Conservation (phyloP, 2,888 invertebrate genomes). For the Masnerella sp. region DNA sequence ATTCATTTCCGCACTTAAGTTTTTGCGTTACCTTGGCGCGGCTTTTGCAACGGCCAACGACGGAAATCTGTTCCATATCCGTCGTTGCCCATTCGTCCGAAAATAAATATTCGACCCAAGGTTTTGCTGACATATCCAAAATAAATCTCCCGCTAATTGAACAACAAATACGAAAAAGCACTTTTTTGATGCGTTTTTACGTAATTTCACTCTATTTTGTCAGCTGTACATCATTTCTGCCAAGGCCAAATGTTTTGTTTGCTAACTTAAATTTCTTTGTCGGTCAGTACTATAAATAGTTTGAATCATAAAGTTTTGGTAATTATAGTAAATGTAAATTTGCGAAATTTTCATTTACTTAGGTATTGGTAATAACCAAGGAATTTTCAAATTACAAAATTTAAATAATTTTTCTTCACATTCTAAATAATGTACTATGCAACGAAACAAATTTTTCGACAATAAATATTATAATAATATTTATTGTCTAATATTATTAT, state of each 20-base stretch:
- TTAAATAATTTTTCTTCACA: too few relatives aligned
- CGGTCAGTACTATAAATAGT: too few relatives aligned
- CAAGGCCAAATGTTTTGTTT: conserved; percentile 32
- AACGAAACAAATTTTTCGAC: too few relatives aligned
- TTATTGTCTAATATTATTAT: too few relatives aligned
- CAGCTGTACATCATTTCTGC: conserved; percentile 40
- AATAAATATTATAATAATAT: too few relatives aligned
- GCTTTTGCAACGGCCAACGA: neutral
- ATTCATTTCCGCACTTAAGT: conserved; percentile 12
- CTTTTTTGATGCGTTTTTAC: conserved; percentile 25
- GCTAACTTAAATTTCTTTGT: conserved; percentile 18
- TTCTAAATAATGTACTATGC: too few relatives aligned
- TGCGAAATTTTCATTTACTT: too few relatives aligned
- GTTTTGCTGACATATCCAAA: conserved; percentile 38
- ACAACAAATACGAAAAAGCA: conserved; percentile 47
- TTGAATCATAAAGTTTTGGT: too few relatives aligned
- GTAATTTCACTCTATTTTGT: conserved; percentile 45
- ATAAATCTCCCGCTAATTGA: conserved; percentile 53
- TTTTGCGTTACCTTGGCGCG: neutral
- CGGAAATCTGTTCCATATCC: conserved; percentile 39
- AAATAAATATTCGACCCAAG: conserved; percentile 47
- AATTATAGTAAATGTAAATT: too few relatives aligned
- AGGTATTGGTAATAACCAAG: too few relatives aligned
- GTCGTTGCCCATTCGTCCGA: conserved; percentile 21
- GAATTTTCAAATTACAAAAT: too few relatives aligned